A percentile compares a stretch with the other conserved stretches of the same genome.
phyloP scores from a whole-genome alignment of 2,113 vertebrate species.

The Sinocyclocheilus anophthalmus region DNA sequence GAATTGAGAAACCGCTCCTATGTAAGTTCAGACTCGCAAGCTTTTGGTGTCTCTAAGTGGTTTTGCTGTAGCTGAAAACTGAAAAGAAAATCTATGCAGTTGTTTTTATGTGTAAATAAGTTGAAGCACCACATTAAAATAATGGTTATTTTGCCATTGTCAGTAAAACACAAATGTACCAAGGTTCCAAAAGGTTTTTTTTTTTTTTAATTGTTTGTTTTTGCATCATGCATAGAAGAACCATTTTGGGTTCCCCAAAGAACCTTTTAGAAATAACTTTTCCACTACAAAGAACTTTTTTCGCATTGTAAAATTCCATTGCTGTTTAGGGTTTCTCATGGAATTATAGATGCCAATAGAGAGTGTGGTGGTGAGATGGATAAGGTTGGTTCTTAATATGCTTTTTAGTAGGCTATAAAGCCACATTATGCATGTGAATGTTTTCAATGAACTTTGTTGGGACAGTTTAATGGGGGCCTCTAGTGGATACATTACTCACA shows the following conservation, averaged over 20 bases:
- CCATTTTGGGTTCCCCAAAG: neutral
- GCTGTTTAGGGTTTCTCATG: neutral
- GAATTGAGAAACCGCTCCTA: too few relatives aligned
- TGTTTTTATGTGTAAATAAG: neutral
- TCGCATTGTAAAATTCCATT: neutral
- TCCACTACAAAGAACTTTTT: neutral
- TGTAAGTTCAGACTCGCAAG: neutral
- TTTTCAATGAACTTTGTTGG: neutral
- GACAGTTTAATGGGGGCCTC: conserved; percentile 61
- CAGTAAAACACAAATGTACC: neutral
- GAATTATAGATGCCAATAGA: neutral
- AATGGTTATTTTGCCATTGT: neutral
- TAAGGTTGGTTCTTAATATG: neutral
- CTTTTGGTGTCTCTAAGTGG: neutral
- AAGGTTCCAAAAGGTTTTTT: neutral
- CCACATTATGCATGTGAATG: neutral
- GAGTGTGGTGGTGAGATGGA: neutral
- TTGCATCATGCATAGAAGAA: neutral
- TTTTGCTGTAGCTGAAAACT: neutral
- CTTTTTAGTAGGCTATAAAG: neutral
- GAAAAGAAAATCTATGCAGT: neutral
- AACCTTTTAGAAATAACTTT: neutral
- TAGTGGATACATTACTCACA: conserved; percentile 57
- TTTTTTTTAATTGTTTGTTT: neutral
- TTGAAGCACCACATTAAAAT: neutral